Evolutionary conservation across 2,113 vertebrate species (phyloP).

Genomic region (Condylura cristata): DNA sequence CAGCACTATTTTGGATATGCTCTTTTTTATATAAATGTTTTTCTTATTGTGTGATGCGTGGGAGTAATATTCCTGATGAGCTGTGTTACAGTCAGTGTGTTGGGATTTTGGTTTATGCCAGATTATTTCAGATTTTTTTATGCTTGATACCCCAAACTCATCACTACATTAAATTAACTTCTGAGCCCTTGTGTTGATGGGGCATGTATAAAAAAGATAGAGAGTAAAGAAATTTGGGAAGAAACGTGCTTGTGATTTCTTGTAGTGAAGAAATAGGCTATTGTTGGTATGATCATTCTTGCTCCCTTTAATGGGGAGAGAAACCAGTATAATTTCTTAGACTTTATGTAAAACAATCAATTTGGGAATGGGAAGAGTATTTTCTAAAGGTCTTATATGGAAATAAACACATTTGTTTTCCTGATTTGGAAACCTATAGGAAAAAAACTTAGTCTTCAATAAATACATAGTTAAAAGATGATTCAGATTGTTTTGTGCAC

Average conservation of each 20-base stretch:
- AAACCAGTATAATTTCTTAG: not conserved
- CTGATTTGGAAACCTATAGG: not conserved
- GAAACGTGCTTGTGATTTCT: not conserved
- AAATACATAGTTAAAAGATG: conserved; percentile 14
- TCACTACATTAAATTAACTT: not conserved
- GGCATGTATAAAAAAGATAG: not conserved
- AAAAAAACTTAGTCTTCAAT: not conserved
- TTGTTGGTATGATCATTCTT: not conserved
- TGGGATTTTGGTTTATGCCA: not conserved
- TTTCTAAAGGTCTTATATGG: not conserved
- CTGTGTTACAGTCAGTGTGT: not conserved
- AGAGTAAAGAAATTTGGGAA: not conserved
- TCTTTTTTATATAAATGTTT: not conserved
- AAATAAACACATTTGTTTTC: not conserved
- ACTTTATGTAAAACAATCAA: conserved; percentile 1
- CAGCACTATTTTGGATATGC: not conserved
- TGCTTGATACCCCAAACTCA: not conserved
- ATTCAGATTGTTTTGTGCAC: not conserved
- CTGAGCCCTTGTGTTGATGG: not conserved
- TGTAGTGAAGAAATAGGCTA: not conserved
- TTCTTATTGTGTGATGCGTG: not conserved
- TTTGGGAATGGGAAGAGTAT: not conserved
- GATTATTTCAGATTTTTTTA: not conserved
- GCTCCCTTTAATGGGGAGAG: not conserved
- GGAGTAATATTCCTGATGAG: not conserved